phyloP scores from a whole-genome alignment of 2,888 invertebrate species.

The Congeria kusceri region DNA sequence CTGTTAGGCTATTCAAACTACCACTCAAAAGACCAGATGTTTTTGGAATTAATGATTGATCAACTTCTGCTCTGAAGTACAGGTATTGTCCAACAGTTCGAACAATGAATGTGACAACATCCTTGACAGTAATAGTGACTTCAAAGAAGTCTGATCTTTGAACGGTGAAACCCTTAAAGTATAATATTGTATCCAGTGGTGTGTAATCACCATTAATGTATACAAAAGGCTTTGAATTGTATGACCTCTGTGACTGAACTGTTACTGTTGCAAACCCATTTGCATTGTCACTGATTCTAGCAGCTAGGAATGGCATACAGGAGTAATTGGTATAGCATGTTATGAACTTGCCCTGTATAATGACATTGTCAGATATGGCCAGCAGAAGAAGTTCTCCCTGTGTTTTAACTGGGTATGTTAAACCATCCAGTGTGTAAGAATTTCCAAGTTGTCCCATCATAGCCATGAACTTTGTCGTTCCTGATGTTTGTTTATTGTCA shows the following conservation, averaged over 20 bases:
- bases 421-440: constrained; percentile 68
- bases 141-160: constrained; percentile 54
- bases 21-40: constrained; percentile 40
- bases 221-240: constrained; percentile 55
- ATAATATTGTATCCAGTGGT: constrained; percentile 59
- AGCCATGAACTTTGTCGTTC: constrained; percentile 36
- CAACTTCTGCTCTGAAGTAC: constrained; percentile 45
- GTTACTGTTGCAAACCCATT: constrained; percentile 69
- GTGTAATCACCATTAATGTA: constrained; percentile 56
- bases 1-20: constrained; percentile 9
- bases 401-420: constrained; percentile 60
- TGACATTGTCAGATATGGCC: constrained; percentile 61
- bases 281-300: constrained; percentile 63
- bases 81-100: constrained; percentile 65
- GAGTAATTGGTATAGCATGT: constrained; percentile 72
- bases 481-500: constrained; percentile 29
- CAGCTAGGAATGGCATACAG: constrained; percentile 69
- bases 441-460: constrained; percentile 63
- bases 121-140: constrained; percentile 52
- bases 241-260: constrained; percentile 48
- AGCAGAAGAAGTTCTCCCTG: constrained; percentile 68
- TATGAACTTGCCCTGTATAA: constrained; percentile 72
- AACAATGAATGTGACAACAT: constrained; percentile 56
- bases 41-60: constrained; percentile 20
- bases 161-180: constrained; percentile 66